Base-by-base conservation (phyloP, 2,113 vertebrate species). In the Microcebus ravelobensis region DNA sequence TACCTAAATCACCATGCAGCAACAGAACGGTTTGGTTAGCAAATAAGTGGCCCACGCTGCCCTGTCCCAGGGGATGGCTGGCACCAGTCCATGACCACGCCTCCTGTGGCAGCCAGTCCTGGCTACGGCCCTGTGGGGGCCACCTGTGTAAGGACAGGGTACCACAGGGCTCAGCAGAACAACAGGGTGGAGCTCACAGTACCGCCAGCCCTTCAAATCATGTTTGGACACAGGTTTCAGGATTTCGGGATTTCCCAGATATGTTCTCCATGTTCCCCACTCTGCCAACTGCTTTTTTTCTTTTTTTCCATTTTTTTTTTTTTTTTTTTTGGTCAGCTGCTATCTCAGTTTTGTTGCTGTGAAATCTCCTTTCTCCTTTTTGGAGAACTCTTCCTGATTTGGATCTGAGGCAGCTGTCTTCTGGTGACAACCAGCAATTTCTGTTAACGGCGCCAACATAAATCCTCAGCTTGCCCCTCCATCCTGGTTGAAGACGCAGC, bases 401-500 rank as follows among this genome's bases (percentile, higher is more conserved):
- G 61, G 87, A 96, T 98, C 97, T 31, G 79, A 96, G 93, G n/a
- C 84, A 48, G 13, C 87, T 95, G 59, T 97, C 92, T 65, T 95
- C 92, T 95, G 0, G 93, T 98, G 97, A 94, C 96, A 95, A 96
- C 45, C 83, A 45, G 96, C 17, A 93, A 97, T 97, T 95, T 96
- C 90, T 45, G 87, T 93, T 97, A 96, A 97, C 34, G 20, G 45
- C 94, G 18, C 74, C 0, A 27, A 11, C 76, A 98, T 96, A 98
- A 97, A 98, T 97, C 97, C 93, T 90, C 45, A 0, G 71, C 4
- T 67, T 96, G 61, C 86, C 68, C 94, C 92, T 63, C 42, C 20
- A 27, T 93, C 96, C 90, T 81, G 5, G 6, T 4, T 31, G 90
- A 34, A 92, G 85, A 39, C 2, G 15, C 17, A 55, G 17, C 57